Conservation (phyloP, 2,797 vertebrate species). For the Enteromius unitaeniatus region DNA sequence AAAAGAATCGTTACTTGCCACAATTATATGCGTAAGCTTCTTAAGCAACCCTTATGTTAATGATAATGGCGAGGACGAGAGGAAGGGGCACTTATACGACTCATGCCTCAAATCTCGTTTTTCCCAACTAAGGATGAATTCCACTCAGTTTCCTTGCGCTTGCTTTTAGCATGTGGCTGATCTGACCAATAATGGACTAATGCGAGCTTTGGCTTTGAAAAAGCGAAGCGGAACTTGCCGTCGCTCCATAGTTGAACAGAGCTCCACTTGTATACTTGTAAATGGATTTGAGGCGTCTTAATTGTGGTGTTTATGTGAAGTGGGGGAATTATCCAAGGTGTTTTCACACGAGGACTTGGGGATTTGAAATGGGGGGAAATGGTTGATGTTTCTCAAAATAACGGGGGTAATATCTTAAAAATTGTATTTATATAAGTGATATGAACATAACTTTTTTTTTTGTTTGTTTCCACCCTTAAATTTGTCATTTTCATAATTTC, state of each 20-base stretch:
- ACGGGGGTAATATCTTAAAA: conserved; percentile 55
- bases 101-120: conserved; percentile 23
- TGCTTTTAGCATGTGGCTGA: conserved; percentile 53
- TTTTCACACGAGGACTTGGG: conserved; percentile 26
- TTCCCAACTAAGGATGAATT: conserved; percentile 37
- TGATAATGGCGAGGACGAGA: conserved; percentile 30
- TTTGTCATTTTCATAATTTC: conserved; percentile 43
- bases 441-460: conserved; percentile 60
- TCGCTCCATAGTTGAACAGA: conserved; percentile 45
- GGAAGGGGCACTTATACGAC: conserved; percentile 14
- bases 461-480: conserved; percentile 6
- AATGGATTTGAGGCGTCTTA: conserved; percentile 55
- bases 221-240: conserved; percentile 18
- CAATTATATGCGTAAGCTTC: conserved; percentile 45
- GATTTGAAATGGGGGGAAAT: conserved; percentile 14
- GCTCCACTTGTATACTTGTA: conserved; percentile 55
- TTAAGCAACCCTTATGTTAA: conserved; percentile 41
- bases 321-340: conserved; percentile 35
- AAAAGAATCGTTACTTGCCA: conserved; percentile 47
- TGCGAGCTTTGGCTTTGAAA: conserved; percentile 29
- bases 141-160: conserved; percentile 40
- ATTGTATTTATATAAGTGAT: conserved; percentile 74
- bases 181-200: conserved; percentile 47
- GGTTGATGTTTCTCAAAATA: conserved; percentile 43
- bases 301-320: conserved; percentile 54